A percentile compares a stretch with the other conserved stretches of the same genome.
Evolutionary conservation across 2,888 invertebrate species (phyloP).

Genomic region (Scaptodrosophila latifasciaeformis): DNA sequence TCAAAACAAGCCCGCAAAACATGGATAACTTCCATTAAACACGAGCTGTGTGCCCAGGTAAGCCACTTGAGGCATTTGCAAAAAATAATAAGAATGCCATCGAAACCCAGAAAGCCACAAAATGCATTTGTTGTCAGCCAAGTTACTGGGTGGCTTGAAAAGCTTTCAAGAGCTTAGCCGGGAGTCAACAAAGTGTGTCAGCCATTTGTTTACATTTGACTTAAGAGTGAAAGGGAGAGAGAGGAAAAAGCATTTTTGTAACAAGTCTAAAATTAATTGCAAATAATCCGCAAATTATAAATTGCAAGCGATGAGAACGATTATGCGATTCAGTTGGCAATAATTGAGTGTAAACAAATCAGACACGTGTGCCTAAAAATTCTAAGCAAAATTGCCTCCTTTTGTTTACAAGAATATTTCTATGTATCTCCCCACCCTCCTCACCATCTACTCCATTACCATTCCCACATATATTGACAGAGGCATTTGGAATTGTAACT

Average conservation of each 20-base stretch:
- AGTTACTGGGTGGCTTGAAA: constrained; percentile 51
- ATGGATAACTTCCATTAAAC: too few relatives aligned
- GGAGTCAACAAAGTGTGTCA: constrained; percentile 24
- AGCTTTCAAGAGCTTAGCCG: constrained; percentile 45
- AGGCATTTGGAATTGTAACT: constrained; percentile 37
- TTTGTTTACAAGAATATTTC: too few relatives aligned
- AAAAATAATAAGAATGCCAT: constrained; percentile 8
- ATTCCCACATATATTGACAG: constrained; percentile 53
- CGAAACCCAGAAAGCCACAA: constrained; percentile 50
- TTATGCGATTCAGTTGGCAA: constrained; percentile 23
- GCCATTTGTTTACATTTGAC: constrained; percentile 22
- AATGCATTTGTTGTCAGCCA: constrained; percentile 48
- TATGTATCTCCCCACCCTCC: too few relatives aligned
- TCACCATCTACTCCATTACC: too few relatives aligned
- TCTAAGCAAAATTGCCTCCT: too few relatives aligned
- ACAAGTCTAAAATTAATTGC: constrained; percentile 51
- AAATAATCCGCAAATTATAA: constrained; percentile 56
- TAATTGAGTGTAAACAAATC: not conserved
- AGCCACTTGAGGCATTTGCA: too few relatives aligned
- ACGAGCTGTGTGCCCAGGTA: too few relatives aligned
- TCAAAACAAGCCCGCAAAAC: too few relatives aligned
- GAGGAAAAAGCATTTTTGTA: too few relatives aligned
- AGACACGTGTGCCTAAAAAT: constrained; percentile 2
- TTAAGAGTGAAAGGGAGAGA: constrained; percentile 4
- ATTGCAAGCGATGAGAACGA: constrained; percentile 48